Evolutionary conservation across 2,113 vertebrate species (phyloP).

Genomic region (Hiodon alosoides): DNA sequence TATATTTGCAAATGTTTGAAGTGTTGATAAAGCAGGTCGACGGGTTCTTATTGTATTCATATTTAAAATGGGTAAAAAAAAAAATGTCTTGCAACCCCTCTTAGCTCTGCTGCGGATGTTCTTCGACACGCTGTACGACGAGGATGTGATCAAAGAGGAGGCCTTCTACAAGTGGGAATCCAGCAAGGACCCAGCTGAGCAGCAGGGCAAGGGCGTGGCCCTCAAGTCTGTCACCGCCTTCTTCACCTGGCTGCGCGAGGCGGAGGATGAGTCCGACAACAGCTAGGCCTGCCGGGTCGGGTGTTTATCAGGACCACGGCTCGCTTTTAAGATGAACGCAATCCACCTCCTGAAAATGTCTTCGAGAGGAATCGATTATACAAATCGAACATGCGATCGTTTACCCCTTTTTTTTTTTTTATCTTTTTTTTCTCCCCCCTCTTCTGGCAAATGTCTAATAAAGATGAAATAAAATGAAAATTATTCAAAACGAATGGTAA

Average conservation of each 20-base stretch:
- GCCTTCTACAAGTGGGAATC: conserved; percentile 96
- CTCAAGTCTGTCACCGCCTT: conserved; percentile 96
- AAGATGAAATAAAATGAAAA: conserved; percentile 36
- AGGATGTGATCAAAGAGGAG: conserved; percentile 93
- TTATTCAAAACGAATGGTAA: conserved; percentile 34
- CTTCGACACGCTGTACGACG: conserved; percentile 90
- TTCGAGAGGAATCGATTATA: conserved; percentile 56
- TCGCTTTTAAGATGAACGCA: conserved; percentile 41
- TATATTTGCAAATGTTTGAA: no score
- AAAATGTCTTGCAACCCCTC: not conserved
- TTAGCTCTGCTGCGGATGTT: conserved; percentile 89
- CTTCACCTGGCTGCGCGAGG: conserved; percentile 94
- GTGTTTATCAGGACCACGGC: conserved; percentile 41
- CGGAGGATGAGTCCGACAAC: conserved; percentile 89
- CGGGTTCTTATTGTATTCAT: no score
- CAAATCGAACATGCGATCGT: conserved; percentile 50
- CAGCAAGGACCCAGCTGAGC: conserved; percentile 87
- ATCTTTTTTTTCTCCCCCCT: conserved; percentile 22
- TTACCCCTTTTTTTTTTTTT: conserved; percentile 29
- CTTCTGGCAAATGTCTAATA: conserved; percentile 53
- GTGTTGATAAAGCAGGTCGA: no score
- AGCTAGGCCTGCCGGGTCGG: conserved; percentile 62
- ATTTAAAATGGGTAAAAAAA: not conserved
- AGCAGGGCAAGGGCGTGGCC: conserved; percentile 92
- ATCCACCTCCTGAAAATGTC: conserved; percentile 50